phyloP scores from a whole-genome alignment of 2,113 vertebrate species.

The Hemichromis elongatus region DNA sequence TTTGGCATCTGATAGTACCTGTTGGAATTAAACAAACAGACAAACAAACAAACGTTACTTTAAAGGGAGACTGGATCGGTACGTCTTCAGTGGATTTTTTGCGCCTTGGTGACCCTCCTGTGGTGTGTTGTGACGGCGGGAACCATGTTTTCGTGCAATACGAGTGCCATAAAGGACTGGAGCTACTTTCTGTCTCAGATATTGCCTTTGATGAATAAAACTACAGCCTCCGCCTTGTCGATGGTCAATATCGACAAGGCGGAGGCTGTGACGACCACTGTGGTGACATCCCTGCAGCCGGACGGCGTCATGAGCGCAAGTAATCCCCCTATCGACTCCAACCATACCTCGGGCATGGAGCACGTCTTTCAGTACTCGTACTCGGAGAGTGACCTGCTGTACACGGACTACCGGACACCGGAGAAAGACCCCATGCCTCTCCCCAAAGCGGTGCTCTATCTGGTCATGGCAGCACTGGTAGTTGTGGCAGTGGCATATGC shows the following conservation, averaged over 20 bases:
- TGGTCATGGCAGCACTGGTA: conserved; percentile 86
- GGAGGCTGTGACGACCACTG: conserved; percentile 77
- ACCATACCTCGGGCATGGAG: conserved; percentile 80
- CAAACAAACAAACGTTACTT: neutral
- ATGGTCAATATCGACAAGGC: conserved; percentile 72
- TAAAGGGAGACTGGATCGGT: neutral
- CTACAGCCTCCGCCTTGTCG: conserved; percentile 54
- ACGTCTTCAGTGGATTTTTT: neutral
- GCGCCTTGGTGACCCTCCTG: neutral
- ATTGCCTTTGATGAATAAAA: conserved; percentile 82
- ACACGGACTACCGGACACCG: conserved; percentile 79
- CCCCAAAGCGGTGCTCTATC: conserved; percentile 87
- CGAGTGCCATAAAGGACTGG: conserved; percentile 85
- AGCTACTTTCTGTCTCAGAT: conserved; percentile 83
- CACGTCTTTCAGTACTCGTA: conserved; percentile 81
- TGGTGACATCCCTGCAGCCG: conserved; percentile 80
- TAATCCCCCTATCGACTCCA: conserved; percentile 76
- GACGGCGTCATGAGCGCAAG: conserved; percentile 76
- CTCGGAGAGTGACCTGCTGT: conserved; percentile 80
- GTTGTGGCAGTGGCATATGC: conserved; percentile 85
- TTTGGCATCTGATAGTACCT: neutral
- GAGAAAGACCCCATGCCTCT: conserved; percentile 78
- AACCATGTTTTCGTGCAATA: conserved; percentile 84
- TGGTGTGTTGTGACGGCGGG: neutral
- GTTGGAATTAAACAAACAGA: conserved; percentile 7